Base-by-base conservation (phyloP, 1,140 invertebrate species). In the Nephotettix cincticeps region DNA sequence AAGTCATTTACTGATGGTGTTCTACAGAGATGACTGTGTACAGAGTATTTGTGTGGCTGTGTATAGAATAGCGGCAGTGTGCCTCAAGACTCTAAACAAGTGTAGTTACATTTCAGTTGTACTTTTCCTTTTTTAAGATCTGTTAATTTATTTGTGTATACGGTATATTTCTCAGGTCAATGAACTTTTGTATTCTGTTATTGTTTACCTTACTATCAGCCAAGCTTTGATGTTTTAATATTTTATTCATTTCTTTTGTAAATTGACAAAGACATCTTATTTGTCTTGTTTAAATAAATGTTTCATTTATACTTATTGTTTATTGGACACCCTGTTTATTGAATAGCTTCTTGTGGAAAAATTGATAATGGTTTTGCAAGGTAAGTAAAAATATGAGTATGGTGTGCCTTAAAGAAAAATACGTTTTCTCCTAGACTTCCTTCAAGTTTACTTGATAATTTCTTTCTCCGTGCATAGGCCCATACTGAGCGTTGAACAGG, bases 1-100 rank as follows among this genome's bases (percentile, higher is more conserved):
- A 99, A 89, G 96, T 99, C 76, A 94, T 97, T 80, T 98, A 97
- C 82, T 95, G 71, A 76, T 17, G 17, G 64, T 23, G 32, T 45
- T 43, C 40, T 58, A 58, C 23, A n/a, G n/a, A n/a, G 40, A 14
- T 64, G 25, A 61, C 23, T 32, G n/a, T 67, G 64, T 67, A 67
- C 64, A 67, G 45, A 67, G 64, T 67, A 67, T 67, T 45, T 67
- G 64, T 67, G 32, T 67, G 64, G 64, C 64, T 67, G 64, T 67
- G 32, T 67, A 67, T 61, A 61, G 56, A 27, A 27, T 61, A 61
- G 56, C 28, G 56, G 56, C 56, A 27, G 25, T 61, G 56, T 61
- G 56, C 56, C 56, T 61, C 56, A 25, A n/a, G 27, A 61, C 56
- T 36, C 32, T 36, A 36, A 36, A 51, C 21, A 61, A 61, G 23